phyloP scores from a whole-genome alignment of 2,888 invertebrate species.

The Caenorhabditis wallacei region DNA sequence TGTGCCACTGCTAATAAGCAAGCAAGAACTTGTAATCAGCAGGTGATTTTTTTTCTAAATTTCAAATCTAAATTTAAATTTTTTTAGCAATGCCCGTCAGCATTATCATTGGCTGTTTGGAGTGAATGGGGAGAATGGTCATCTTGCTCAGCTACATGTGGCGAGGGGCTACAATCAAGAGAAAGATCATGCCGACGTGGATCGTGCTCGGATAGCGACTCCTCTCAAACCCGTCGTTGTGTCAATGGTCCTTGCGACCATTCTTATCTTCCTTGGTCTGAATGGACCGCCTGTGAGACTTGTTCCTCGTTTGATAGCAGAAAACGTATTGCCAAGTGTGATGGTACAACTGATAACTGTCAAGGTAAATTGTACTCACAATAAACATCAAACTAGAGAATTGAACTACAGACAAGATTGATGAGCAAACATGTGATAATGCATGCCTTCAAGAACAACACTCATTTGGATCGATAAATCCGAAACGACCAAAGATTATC shows the following conservation, averaged over 20 bases:
- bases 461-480: constrained; percentile 34
- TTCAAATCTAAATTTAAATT: too few relatives aligned
- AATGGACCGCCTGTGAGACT: constrained; percentile 86
- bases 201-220: constrained; percentile 56
- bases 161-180: constrained; percentile 74
- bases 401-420: constrained; percentile 62
- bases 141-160: constrained; percentile 77
- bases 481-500: constrained; percentile 58
- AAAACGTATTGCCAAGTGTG: constrained; percentile 57
- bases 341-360: constrained; percentile 54
- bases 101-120: constrained; percentile 60
- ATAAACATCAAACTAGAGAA: background rate
- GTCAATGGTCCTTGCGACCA: constrained; percentile 68
- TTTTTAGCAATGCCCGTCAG: constrained; percentile 64
- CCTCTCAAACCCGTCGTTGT: constrained; percentile 61
- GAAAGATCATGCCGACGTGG: constrained; percentile 65
- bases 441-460: constrained; percentile 63
- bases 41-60: constrained; percentile 58
- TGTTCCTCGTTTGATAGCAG: constrained; percentile 70
- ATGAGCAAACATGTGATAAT: constrained; percentile 72
- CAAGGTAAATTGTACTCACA: constrained; percentile 26
- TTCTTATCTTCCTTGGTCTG: constrained; percentile 85
- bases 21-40: constrained; percentile 82
- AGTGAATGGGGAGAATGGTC: constrained; percentile 76
- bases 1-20: constrained; percentile 79